Conservation (phyloP, 1,140 invertebrate genomes). For the Drosophila arawakana region DNA sequence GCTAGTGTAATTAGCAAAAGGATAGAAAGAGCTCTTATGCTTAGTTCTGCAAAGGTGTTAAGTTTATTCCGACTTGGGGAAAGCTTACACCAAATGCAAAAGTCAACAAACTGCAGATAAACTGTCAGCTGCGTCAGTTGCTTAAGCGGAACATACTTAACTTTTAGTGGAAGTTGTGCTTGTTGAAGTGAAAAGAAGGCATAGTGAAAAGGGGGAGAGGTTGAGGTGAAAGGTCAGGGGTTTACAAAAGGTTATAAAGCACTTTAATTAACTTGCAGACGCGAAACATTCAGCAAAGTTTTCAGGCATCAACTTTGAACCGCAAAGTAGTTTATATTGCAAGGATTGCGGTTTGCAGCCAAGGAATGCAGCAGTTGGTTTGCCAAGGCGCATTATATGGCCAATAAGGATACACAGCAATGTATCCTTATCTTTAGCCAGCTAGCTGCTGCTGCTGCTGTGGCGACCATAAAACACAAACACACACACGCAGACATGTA, state of each 20-base stretch:
- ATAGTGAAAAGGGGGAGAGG: neutral
- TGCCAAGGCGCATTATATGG: constrained; percentile 58
- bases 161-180: neutral
- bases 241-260: constrained; percentile 57
- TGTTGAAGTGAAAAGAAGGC: neutral
- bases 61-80: neutral
- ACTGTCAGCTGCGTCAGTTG: constrained; percentile 40
- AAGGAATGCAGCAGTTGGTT: constrained; percentile 61
- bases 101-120: constrained; percentile 52
- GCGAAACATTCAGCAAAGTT: constrained; percentile 69
- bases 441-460: constrained; percentile 23
- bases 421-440: constrained; percentile 45
- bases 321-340: constrained; percentile 78
- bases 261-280: constrained; percentile 82
- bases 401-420: constrained; percentile 71
- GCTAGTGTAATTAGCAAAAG: constrained; percentile 1
- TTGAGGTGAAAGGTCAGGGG: neutral
- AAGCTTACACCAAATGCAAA: constrained; percentile 6
- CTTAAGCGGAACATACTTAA: constrained; percentile 29
- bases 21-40: neutral
- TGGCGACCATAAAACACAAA: constrained; percentile 44
- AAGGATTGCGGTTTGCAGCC: constrained; percentile 61
- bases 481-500: constrained; percentile 7
- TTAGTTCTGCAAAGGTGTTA: neutral
- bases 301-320: constrained; percentile 79